Evolutionary conservation across 2,888 invertebrate genomes (phyloP), one percentile per base, ranked within the genome.

Genomic region (Ptilodon capucinus): DNA sequence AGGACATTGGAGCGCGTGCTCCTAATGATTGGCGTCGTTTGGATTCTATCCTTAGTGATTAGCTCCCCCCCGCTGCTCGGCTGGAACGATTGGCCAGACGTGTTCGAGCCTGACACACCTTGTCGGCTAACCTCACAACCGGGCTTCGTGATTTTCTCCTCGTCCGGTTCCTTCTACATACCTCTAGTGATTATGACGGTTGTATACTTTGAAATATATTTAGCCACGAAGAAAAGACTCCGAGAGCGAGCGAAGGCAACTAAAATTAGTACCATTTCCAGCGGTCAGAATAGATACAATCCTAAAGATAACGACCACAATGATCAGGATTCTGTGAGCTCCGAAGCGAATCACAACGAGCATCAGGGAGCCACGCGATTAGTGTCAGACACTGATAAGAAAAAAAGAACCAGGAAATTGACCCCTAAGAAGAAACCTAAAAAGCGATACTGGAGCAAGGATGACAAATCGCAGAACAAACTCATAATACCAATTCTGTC

Each of bases 71-170:
- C 98, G 0, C 81, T 98, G 46, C 93, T 97, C 16, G 98, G 97
- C 0, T 98, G 97, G 98, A 98, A 98, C 74, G 97, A 98, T 84
- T 98, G 98, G 98, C 97, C 97, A 0, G 95, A 95, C 38, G 94
- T 95, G 40, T 95, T 97, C 49, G 93, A 94, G 58, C 94, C 94
- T 0, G 92, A 94, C 36, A 95, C 96, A 19, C 95, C 96, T 4
- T 97, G 97, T 74, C 94, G 95, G 67, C 90, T 99, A 46, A 98
- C 98, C 1, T 94, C 95, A 8, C 95, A 98, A 66, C 95, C 95
- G 55, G 97, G 97, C 11, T 98, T 98, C 79, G 96, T 98, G 43
- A 93, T 98, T 58, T 98, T 97, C 79, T 98, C 98, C 2, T 95
- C 98, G 0, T 93, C 96, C 14, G 98, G 98, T 28, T 98, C 98